phyloP scores from a whole-genome alignment of 35 echinoderm and acorn worm species.

The Heliocidaris erythrogramma region DNA sequence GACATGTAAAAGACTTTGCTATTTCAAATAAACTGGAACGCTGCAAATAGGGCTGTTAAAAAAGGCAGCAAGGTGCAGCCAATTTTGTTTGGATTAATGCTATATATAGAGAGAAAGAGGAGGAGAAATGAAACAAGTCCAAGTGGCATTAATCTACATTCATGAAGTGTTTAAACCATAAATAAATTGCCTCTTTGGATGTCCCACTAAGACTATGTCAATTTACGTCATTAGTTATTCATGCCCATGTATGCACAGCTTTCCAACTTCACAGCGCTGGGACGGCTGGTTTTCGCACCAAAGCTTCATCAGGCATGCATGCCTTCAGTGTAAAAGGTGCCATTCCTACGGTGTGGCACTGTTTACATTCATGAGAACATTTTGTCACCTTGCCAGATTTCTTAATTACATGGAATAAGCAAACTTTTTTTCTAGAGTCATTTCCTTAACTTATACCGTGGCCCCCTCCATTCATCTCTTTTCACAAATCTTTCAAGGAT shows the following conservation, averaged over 20 bases:
- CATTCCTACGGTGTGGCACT: neutral
- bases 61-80: neutral
- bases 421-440: neutral
- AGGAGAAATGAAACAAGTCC: neutral
- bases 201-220: neutral
- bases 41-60: neutral
- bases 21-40: neutral
- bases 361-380: neutral
- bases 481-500: no score
- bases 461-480: neutral
- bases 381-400: neutral
- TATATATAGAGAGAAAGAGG: neutral
- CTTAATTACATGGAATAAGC: neutral
- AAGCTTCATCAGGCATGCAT: neutral
- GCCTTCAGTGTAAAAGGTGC: neutral
- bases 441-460: neutral
- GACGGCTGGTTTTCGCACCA: neutral
- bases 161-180: neutral
- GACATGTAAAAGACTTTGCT: neutral
- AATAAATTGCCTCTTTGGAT: neutral
- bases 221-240: conserved; percentile 3
- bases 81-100: neutral
- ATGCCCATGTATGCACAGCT: neutral
- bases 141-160: neutral
- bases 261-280: neutral